Conservation (phyloP, 2,113 vertebrate genomes). For the Actinemys pallida region DNA sequence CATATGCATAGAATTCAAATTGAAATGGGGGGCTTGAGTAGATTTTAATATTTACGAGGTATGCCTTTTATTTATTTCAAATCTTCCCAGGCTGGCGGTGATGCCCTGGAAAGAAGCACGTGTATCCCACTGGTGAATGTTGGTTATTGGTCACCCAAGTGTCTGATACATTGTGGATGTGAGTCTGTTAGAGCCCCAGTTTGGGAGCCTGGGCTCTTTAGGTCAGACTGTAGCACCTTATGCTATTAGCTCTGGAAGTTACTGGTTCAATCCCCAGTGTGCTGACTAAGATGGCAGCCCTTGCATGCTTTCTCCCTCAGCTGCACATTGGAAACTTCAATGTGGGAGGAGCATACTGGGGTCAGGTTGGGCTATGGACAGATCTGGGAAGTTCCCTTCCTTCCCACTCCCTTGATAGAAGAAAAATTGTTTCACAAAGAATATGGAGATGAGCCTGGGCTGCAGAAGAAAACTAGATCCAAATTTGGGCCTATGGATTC, state of each 20-base stretch:
- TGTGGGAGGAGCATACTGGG: background rate
- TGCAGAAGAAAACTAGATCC: background rate
- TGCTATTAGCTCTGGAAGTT: background rate
- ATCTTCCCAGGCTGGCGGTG: constrained; percentile 62
- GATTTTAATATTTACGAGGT: constrained; percentile 83
- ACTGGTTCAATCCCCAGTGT: background rate
- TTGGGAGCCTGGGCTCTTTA: background rate
- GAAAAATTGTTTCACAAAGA: background rate
- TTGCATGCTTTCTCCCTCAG: background rate
- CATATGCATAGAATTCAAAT: constrained; percentile 82
- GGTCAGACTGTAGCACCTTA: background rate
- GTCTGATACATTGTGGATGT: background rate
- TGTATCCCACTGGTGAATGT: background rate
- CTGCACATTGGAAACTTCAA: background rate
- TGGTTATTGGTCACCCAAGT: background rate
- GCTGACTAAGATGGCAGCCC: background rate
- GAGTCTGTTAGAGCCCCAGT: background rate
- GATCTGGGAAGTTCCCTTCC: background rate
- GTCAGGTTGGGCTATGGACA: background rate
- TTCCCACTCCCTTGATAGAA: background rate
- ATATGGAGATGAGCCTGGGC: background rate
- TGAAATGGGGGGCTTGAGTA: constrained; percentile 78
- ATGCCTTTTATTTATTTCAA: constrained; percentile 73
- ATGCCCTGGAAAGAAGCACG: background rate
- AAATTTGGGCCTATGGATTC: too few species aligned